Evolutionary conservation across 64 coral and sea anemone species (phyloP), one percentile per base, ranked within the genome.

Genomic region (Actinia tenebrosa): DNA sequence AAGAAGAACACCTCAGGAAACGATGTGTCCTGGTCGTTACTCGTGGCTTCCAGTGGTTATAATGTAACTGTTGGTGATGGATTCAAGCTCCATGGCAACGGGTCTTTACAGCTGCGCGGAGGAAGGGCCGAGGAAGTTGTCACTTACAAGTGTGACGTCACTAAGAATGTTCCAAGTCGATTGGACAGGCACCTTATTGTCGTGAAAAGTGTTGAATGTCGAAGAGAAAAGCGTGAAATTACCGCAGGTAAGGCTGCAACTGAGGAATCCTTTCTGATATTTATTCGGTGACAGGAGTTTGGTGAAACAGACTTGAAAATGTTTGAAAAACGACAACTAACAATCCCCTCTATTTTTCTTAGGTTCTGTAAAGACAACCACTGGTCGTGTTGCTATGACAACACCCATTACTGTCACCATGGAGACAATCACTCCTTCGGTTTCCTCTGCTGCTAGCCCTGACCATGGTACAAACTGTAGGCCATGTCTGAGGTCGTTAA

Each of bases 351-450:
- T 16, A 19, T 58, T 58, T 2, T 66, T 66, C 4, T 20, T 23
- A 66, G 22, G 22, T 66, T 22, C 79, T n/a, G 50, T 81, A 5
- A 81, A 81, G 22, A 81, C 79, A 81, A 81, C 79, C 16, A 16
- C n/a, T 45, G 79, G 79, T 81, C 43, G 79, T 16, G 77, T 30
- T 79, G 77, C 77, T 58, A 58, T 58, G 56, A 81, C 79, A 20
- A 81, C 79, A 16, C 27, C 66, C 4, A 78, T 22, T 2, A 25
- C 30, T 16, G 53, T 30, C 45, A 25, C 3, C 62, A 66, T 46
- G 45, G 64, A 52, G 8, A 86, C 42, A 22, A 47, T 9, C 13
- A 46, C 62, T 22, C n/a, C 44, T 19, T 45, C 30, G n/a, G 1
- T 61, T 20, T 23, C 22, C 20, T 66, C 63, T 9, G 63, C 63